These are phyloP conservation scores for Sebastes diaconus DNA, from an alignment of 2,797 vertebrate genomes.

Conservation along the genomic window DNA sequence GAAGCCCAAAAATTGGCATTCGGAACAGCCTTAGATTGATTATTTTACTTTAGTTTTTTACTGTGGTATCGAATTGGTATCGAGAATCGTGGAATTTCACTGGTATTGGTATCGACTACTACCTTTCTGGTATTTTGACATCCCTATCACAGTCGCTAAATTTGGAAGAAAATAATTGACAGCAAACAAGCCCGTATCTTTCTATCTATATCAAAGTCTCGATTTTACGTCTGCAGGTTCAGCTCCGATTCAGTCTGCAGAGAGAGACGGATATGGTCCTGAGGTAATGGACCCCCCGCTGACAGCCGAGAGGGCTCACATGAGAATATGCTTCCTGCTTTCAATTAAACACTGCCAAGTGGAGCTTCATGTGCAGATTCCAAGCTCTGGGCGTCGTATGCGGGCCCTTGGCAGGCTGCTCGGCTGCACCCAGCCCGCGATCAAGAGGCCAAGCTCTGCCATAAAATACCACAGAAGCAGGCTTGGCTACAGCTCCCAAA, in stretches of 20 bases:
- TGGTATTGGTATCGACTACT: no score
- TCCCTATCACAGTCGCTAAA: background rate
- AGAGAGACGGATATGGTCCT: constrained; percentile 15
- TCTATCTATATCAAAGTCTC: background rate
- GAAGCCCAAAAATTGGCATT: no score
- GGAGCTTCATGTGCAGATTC: constrained; percentile 45
- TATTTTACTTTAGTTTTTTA: no score
- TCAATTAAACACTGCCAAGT: constrained; percentile 70
- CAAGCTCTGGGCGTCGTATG: constrained; percentile 46
- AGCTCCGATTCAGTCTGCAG: constrained; percentile 2
- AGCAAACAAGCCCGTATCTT: background rate
- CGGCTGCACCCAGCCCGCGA: constrained; percentile 46
- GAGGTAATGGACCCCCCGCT: constrained; percentile 27
- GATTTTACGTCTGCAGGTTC: background rate
- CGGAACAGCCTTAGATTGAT: no score
- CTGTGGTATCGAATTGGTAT: no score
- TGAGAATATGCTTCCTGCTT: constrained; percentile 66
- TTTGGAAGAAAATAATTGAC: background rate
- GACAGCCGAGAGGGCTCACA: constrained; percentile 35
- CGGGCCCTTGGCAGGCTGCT: constrained; percentile 52
- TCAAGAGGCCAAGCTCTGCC: constrained; percentile 50
- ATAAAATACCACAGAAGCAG: constrained; percentile 54
- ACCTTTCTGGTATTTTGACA: background rate
- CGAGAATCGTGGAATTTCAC: no score
- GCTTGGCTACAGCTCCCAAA: constrained; percentile 35